Conservation (phyloP, 2,113 vertebrate species). For the Cettia cetti region DNA sequence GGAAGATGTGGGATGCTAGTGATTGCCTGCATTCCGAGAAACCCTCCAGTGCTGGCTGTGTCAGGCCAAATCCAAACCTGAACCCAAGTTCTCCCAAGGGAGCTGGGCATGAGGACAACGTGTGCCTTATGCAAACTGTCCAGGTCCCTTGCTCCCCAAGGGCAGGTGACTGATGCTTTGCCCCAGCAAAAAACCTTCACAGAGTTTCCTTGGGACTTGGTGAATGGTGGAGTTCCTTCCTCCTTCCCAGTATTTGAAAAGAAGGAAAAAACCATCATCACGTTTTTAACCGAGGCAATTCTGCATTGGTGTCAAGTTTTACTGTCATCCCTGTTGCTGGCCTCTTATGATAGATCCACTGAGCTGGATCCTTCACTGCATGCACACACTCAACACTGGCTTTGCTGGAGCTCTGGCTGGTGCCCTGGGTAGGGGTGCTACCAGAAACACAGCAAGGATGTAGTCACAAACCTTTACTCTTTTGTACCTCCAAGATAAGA, state of each 20-base stretch:
- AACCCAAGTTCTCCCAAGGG: rapidly evolving
- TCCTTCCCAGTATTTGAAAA: neutral
- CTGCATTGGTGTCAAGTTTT: neutral
- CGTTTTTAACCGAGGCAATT: neutral
- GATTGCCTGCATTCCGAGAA: neutral
- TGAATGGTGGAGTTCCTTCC: neutral
- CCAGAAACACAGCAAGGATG: neutral
- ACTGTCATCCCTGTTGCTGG: neutral
- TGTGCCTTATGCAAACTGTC: neutral
- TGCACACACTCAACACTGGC: rapidly evolving
- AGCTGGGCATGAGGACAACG: rapidly evolving
- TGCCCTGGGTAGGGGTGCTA: neutral
- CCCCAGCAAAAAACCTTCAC: rapidly evolving
- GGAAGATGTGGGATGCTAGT: neutral
- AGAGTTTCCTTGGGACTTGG: neutral
- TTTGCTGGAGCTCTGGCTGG: neutral
- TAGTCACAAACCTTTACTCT: neutral
- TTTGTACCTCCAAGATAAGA: neutral
- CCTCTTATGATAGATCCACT: neutral
- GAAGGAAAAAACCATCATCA: neutral
- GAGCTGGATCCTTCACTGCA: neutral
- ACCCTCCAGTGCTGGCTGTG: neutral
- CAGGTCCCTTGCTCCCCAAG: neutral
- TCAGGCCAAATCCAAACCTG: rapidly evolving
- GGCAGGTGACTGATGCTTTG: neutral